Base-by-base conservation (phyloP, 2,888 invertebrate species). In the Cryptus armator region DNA sequence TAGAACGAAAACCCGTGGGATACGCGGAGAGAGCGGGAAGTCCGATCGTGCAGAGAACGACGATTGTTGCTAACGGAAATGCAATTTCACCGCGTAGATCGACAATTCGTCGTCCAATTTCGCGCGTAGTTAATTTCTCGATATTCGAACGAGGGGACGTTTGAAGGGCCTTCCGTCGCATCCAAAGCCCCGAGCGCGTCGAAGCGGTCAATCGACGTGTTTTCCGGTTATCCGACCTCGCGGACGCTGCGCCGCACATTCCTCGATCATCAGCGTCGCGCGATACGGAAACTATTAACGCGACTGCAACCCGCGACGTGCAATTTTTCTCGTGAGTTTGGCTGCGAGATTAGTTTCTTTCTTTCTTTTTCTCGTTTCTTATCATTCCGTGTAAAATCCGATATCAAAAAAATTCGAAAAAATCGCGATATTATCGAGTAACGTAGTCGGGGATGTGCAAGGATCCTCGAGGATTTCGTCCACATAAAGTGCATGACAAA, bases 111-210 rank as follows among this genome's bases (percentile, higher is more conserved):
- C 75, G 81, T 78, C 62, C 83, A 84, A 87, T 84, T 70, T 84
- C 77, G 66, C 82, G 79, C 51, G 51, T 74, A 82, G 79, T 79
- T 84, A 80, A 86, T 86, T 86, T 78, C 85, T 56, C 77, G 85
- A 84, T 78, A 82, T 82, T 85, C 74, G 74, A 66, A 76, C 66
- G 51, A 44, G 67, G 46, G 19, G 56, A 53, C 9, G 12, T 51
- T 32, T 29, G 14, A 51, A 71, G 71, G 32, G 6, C 6, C 68
- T 48, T 29, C 29, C 14, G 32, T 46, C 29, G 24, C 46, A 32
- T 59, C 16, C 59, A 12, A 19, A 16, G 24, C 53, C 32, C 19
- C 12, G 29, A 12, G 44, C 46, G 77, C 43, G 59, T 48, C 68
- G 48, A 48, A 68, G 14, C 51, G 77, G 78, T 64, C 78, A 64